Base-by-base conservation (phyloP, 2,113 vertebrate genomes). In the Rhombomys opimus region DNA sequence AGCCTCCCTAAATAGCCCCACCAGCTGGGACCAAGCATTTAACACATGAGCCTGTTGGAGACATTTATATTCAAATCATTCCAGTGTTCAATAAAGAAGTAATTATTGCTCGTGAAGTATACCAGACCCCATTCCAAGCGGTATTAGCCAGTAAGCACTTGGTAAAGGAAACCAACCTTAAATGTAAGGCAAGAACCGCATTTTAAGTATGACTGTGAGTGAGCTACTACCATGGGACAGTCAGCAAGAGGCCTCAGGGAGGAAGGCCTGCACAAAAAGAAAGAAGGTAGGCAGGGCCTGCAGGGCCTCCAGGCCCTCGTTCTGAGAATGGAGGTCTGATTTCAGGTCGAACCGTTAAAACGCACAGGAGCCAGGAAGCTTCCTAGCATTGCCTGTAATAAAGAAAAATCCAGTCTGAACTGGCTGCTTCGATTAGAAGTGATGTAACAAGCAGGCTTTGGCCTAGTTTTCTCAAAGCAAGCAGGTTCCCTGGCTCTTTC, bases 381-480 rank as follows among this genome's bases (percentile, higher is more conserved):
- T 93, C 85, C 52, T 90, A 82, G 61, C 91, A 91, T 70, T 9
- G 41, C 88, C 87, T 81, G 97, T 89, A 61, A 93, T 90, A 95
- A 94, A 96, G 95, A 96, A 95, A 97, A 97, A 97, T 97, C 97
- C 96, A 97, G 97, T 94, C 97, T 94, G 90, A 95, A 95, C 97
- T 95, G 95, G 96, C 95, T 97, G 95, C 90, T 95, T 97, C 90
- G 72, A 97, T 97, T 93, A 91, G 96, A 96, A 95, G 91, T 98
- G 97, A 98, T 97, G 97, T 97, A 98, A 98, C 94, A 7, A 94
- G 95, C 95, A 9, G 22, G 97, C 97, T 96, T 93, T 97, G 97
- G 95, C 97, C 97, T 98, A 97, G 95, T 97, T 98, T 98, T 94
- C 95, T 89, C 90, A 87, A 94, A 94, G 92, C 97, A 73, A 90